Evolutionary conservation across 2,888 invertebrate species (phyloP).

Genomic region (Darwinula stevensoni): DNA sequence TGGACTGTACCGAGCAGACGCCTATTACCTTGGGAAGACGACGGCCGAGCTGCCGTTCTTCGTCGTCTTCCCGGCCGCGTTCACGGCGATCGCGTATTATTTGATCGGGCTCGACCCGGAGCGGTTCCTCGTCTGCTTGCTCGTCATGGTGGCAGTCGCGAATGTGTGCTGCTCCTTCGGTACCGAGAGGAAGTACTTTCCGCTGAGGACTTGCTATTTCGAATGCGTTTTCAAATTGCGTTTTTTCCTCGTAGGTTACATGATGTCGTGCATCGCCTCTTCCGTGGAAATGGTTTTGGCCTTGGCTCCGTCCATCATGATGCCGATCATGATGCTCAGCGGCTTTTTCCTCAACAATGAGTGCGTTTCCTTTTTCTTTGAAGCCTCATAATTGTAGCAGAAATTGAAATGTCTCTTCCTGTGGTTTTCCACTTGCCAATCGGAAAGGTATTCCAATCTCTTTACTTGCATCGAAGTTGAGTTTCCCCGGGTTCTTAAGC

Average conservation of each 20-base stretch:
- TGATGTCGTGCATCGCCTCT: slow-evolving; percentile 57
- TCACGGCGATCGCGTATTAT: slow-evolving; percentile 54
- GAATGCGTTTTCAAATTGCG: no score
- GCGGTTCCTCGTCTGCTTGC: slow-evolving; percentile 28
- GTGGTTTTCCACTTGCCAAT: no score
- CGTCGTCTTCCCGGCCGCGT: slow-evolving; percentile 46
- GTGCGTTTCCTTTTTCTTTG: no score
- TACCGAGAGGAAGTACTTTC: no score
- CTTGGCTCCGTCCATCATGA: slow-evolving; percentile 64
- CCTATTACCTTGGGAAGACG: slow-evolving; percentile 71
- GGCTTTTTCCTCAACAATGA: no score
- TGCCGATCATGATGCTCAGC: slow-evolving; percentile 78
- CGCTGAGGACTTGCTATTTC: no score
- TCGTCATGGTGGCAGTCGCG: slow-evolving; percentile 44
- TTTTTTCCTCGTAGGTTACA: slow-evolving; percentile 35
- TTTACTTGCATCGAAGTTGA: no score
- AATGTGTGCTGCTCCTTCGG: slow-evolving; percentile 81
- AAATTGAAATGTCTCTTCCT: no score
- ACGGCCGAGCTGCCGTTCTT: slow-evolving; percentile 66
- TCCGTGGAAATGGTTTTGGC: slow-evolving; percentile 64
- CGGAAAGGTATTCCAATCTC: no score
- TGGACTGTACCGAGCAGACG: slow-evolving; percentile 65
- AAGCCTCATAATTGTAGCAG: no score
- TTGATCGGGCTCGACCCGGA: slow-evolving; percentile 52
- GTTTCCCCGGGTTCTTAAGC: no score